Evolutionary conservation across 2,888 invertebrate genomes (phyloP), one percentile per base, ranked within the genome.

Genomic region (Caenorhabditis sp.): DNA sequence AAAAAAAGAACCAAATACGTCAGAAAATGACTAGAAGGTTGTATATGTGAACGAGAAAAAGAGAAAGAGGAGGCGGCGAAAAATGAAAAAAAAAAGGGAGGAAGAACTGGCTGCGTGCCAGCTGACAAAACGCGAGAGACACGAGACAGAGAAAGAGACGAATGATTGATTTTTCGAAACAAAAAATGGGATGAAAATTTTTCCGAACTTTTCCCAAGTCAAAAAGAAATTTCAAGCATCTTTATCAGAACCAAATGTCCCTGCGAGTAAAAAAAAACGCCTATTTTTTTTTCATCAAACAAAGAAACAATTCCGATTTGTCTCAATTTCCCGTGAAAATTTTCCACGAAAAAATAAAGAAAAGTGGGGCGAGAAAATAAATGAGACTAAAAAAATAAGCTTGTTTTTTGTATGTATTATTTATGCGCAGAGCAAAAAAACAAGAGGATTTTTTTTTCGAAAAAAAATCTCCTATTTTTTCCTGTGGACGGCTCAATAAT

Each of bases 71-170:
- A 19, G 36, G 53, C 27, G 27, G 26, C 23, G 26, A 57, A 21
- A 26, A 21, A 58, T 4, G 37, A 62, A 54, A 62, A 19, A 54
- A 62, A 17, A 54, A 36, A 17, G 17, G 43, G 43, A 17, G 43
- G 17, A 43, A 43, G 17, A 17, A 57, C 60, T 67, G 72, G 72
- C 66, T 64, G 61, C 63, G 61, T 67, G 67, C 67, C 66, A 68
- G 72, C 67, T 67, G 72, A 72, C 67, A 66, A 31, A 31, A 4
- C 31, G 31, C 5, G 31, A 10, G 31, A 31, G 49, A 69, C 54
- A 62, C n/a, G 49, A 57, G 37, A 58, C 19, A 58, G 62, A 54
- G 57, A 50, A 58, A 23, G 19, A 61, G 50, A 26, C n/a, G 21
- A 37, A 54, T 21, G 50, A 51, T 10, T 57, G n/a, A 31, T 43